Base-by-base conservation (phyloP, 1,140 invertebrate species). In the Xylocopa sonorina region DNA sequence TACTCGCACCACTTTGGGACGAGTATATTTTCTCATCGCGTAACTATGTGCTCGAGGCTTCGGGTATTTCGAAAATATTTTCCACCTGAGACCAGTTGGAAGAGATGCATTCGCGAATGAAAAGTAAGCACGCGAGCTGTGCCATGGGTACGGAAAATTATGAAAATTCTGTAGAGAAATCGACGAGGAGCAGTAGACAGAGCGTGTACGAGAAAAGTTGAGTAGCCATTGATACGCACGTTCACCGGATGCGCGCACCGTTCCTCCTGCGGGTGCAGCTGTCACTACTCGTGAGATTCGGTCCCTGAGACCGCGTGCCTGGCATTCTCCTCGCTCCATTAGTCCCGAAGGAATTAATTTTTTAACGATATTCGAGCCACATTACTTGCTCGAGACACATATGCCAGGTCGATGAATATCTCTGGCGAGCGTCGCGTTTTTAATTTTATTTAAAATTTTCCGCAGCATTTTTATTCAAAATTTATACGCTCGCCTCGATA, bases 211-310 rank as follows among this genome's bases (percentile, higher is more conserved):
- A n/a, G n/a, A 53, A 78, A 78, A 78, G 14, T 72, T 53, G 34
- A 46, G 41, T 14, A 41, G n/a, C 18, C 32, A n/a, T 16, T 53
- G 43, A 57, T 60, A 34, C 50, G 27, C 38, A 16, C 34, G 32
- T 78, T n/a, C 16, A 46, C 68, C 68, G 69, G 77, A 78, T 78
- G 68, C 24, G 51, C 67, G 38, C 63, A 41, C 14, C 66, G 41
- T 73, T 72, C 16, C 16, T 60, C 55, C 32, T 29, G 43, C 24
- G 64, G n/a, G n/a, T 58, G n/a, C 67, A 78, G 76, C 76, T 78
- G 76, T 53, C 34, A 53, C 27, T 63, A 38, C 14, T 10, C 58
- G 58, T 73, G 77, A 41, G 69, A 55, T 62, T 63, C 48, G 14
- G 21, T 12, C n/a, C 38, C 50, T 21, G 48, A 46, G 29, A 62